Conservation (phyloP, 1,140 invertebrate genomes). For the Stegodyphus mimosarum region DNA sequence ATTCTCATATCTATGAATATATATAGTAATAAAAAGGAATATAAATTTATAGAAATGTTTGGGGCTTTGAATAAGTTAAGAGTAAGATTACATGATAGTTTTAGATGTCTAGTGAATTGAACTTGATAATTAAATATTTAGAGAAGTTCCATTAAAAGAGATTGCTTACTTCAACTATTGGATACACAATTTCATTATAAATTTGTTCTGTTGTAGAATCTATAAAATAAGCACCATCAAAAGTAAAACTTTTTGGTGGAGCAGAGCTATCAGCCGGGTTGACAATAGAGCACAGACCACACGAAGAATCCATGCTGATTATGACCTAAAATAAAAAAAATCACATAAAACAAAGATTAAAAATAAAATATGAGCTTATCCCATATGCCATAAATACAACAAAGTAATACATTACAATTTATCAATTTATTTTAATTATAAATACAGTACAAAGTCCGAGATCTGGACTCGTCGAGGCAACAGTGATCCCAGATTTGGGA, state of each 20-base stretch:
- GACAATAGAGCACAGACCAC: slow-evolving; percentile 73
- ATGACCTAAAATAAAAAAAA: slow-evolving; percentile 73
- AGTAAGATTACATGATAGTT: too few species aligned
- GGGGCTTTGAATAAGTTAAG: too few species aligned
- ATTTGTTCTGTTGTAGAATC: slow-evolving; percentile 77
- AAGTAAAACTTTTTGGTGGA: slow-evolving; percentile 79
- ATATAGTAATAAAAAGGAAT: too few species aligned
- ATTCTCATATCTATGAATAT: too few species aligned
- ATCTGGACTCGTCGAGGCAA: too few species aligned
- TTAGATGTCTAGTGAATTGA: too few species aligned
- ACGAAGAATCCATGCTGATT: slow-evolving; percentile 76
- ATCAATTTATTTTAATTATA: too few species aligned
- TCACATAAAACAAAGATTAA: slow-evolving; percentile 27
- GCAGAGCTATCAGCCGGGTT: slow-evolving; percentile 74
- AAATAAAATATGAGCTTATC: slow-evolving; percentile 4
- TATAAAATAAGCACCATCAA: slow-evolving; percentile 77
- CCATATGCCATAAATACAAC: not conserved
- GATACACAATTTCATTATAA: slow-evolving; percentile 78
- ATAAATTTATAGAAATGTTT: too few species aligned
- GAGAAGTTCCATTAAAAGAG: not conserved
- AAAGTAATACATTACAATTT: too few species aligned
- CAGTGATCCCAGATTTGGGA: too few species aligned
- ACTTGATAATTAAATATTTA: too few species aligned
- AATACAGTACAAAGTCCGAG: too few species aligned
- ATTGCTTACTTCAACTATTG: slow-evolving; percentile 75